Evolutionary conservation across 1,140 invertebrate species (phyloP), one percentile per base, ranked within the genome.

Genomic region (Gonioctena quinquepunctata): DNA sequence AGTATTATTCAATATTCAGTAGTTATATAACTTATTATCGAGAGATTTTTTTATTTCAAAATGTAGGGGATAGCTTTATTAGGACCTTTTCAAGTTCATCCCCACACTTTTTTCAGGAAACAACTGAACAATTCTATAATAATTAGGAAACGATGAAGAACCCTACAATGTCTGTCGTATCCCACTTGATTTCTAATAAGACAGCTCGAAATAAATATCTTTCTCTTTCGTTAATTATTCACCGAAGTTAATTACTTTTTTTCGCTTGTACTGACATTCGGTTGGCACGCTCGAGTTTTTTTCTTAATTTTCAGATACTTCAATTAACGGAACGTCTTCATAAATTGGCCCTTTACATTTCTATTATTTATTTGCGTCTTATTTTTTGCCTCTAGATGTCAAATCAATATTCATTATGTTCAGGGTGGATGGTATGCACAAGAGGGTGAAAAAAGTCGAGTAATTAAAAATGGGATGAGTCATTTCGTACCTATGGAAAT

Each of bases 241-340:
- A 73, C 61, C 64, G 64, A 69, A 66, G 72, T 72, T 75, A 73
- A 75, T 73, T 75, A 73, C 72, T 72, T 75, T 75, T 75, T 75
- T 75, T 73, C 33, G 13, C 76, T 73, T 76, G 71, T 74, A 72
- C 66, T 77, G 76, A 77, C 76, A 71, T 72, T 74, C 68, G 76
- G 69, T 72, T 69, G 72, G 68, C 72, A 74, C 69, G 74, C 74
- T 72, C 52, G 57, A 67, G 68, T 61, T 74, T 75, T 75, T 74
- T 76, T 74, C 76, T 74, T 75, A 76, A 77, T 76, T 77, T 76
- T 33, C 69, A 76, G 76, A 77, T 77, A 76, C 76, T 77, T 70
- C 76, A 77, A 77, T 77, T 77, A 77, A 75, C 69, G 70, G 27
- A 60, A 75, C 61, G 73, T 72, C 73, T 75, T 75, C 73, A 75